Evolutionary conservation across 2,888 invertebrate species (phyloP), one percentile per base, ranked within the genome.

Genomic region (Brassicogethes aeneus): DNA sequence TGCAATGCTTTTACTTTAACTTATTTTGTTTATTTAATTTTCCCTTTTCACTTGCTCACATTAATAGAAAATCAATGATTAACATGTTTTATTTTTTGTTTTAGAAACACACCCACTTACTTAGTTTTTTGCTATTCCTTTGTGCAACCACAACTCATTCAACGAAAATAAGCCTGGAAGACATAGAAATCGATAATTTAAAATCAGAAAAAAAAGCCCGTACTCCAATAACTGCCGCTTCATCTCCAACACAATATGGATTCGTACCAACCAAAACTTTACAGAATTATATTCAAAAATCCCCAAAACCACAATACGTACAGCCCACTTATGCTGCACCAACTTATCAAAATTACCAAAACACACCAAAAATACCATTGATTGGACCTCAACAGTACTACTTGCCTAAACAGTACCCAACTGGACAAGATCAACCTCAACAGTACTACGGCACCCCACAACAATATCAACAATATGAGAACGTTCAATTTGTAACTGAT

Each of bases 141-240:
- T n/a, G n/a, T n/a, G n/a, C n/a, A n/a, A n/a, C n/a, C n/a, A n/a
- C n/a, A n/a, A n/a, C n/a, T n/a, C n/a, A n/a, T n/a, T n/a, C n/a
- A n/a, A n/a, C n/a, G n/a, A n/a, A 81, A 64, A 73, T 83, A 42
- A 77, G 81, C 50, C 68, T 85, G 36, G 82, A 85, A 61, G 85
- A 85, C 63, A 82, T 85, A 47, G 85, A 86, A 59, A 73, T 76
- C 23, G 85, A 85, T 54, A 82, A 80, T 55, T 62, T 80, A 39
- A 74, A 74, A 38, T 75, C 73, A 51, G 80, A 81, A 62, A 47
- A 46, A 15, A 69, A 70, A 50, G 50, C 47, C n/a, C 45, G 46
- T 2, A 13, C 40, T 16, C 42, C 45, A 13, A 40, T 34, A 16
- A 33, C 17, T 12, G 45, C 45, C 2, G 43, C 45, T 2, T 44